Base-by-base conservation (phyloP, 2,797 vertebrate species). In the Falco biarmicus region DNA sequence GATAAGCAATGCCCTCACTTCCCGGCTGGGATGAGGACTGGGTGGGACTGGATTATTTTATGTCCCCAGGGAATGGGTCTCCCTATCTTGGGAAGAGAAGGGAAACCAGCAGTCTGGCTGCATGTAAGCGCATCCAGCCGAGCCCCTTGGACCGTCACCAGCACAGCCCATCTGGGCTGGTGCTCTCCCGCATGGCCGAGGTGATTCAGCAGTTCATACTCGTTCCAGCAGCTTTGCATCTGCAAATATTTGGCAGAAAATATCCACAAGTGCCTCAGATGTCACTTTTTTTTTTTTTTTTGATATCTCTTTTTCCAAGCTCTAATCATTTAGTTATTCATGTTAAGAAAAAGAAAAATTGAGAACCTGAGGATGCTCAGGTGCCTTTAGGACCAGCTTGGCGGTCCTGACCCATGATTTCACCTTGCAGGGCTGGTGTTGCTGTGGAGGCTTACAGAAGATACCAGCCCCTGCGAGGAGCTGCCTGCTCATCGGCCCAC, bases 381-480 rank as follows among this genome's bases (percentile, higher is more conserved):
- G 51, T 50, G 51, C 21, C 25, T 28, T 47, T 9, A 17, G 43
- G 14, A 22, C 11, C 37, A 34, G 13, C 56, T 45, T 20, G 5
- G 39, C 43, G 5, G 5, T 43, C 50, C 66, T 51, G 45, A 41
- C 61, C 29, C 20, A 1, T 0, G 13, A 8, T 13, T 80, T 61
- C 2, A 1, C 41, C 47, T 51, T 4, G 0, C 0, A 11, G 69
- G 47, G 1, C 24, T 13, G 84, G 13, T 6, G 13, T 15, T 14
- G 32, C 39, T 1, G 1, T 2, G 4, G 26, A 47, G 32, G n/a
- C n/a, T 79, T 4, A 2, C 20, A 29, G 47, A 34, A 19, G 56
- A 32, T 31, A 17, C 37, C 32, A 26, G 64, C 11, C 51, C 71
- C 53, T 20, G 39, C 3, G 4, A 65, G 51, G 59, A 53, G 69